Conservation (phyloP, 2,113 vertebrate genomes). For the Triplophysa tibetana region DNA sequence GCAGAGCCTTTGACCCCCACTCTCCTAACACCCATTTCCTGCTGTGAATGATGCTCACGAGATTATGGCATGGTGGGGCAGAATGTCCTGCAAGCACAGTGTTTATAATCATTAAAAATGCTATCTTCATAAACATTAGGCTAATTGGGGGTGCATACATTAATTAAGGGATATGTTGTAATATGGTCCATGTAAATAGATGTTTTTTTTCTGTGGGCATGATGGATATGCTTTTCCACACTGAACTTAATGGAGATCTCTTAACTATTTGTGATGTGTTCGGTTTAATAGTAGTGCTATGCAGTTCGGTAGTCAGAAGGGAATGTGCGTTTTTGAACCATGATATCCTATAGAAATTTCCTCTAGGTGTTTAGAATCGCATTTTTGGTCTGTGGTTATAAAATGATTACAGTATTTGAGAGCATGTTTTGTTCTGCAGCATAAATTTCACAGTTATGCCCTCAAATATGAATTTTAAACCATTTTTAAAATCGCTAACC, state of each 20-base stretch:
- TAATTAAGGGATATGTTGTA: constrained; percentile 51
- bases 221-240: constrained; percentile 28
- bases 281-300: neutral
- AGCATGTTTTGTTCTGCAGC: too few relatives aligned
- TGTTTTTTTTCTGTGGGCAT: constrained; percentile 11
- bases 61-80: constrained; percentile 52
- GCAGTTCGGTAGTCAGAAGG: too few relatives aligned
- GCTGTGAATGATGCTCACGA: constrained; percentile 46
- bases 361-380: too few relatives aligned
- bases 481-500: too few relatives aligned
- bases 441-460: too few relatives aligned
- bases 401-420: too few relatives aligned
- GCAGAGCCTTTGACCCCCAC: constrained; percentile 37
- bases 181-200: constrained; percentile 2
- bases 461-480: too few relatives aligned
- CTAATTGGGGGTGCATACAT: constrained; percentile 56
- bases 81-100: constrained; percentile 47
- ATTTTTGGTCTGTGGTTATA: too few relatives aligned
- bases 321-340: too few relatives aligned
- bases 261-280: neutral
- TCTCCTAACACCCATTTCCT: constrained; percentile 9
- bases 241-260: neutral
- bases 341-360: too few relatives aligned
- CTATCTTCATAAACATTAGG: constrained; percentile 55
- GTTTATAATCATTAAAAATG: constrained; percentile 63